These are phyloP conservation scores for Artemia sinica DNA, from an alignment of 2,888 invertebrate species.

Conservation along the genomic window DNA sequence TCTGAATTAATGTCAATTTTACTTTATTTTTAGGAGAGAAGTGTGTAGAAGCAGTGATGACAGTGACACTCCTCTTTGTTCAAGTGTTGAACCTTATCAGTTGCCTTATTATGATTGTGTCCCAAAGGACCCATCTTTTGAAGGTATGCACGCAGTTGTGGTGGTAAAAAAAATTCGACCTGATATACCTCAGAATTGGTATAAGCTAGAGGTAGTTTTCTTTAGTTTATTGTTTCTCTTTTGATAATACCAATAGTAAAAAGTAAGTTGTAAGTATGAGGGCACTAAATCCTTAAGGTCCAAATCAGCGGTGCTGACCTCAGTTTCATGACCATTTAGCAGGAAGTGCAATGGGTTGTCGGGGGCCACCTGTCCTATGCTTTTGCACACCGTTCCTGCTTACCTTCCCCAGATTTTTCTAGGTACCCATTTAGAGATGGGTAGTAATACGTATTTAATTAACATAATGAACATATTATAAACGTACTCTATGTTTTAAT, in stretches of 20 bases:
- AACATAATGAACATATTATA: neutral
- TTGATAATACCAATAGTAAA: neutral
- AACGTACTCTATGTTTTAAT: too few species aligned
- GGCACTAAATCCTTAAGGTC: too few species aligned
- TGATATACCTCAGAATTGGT: conserved; percentile 50
- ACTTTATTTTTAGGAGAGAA: neutral
- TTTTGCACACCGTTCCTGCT: too few species aligned
- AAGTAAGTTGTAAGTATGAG: neutral
- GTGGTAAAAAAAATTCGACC: conserved; percentile 55
- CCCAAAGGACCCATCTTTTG: conserved; percentile 64
- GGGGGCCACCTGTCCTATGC: too few species aligned
- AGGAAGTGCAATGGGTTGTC: too few species aligned
- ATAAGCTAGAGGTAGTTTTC: conserved; percentile 37
- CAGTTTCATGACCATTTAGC: neutral
- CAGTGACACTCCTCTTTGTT: conserved; percentile 2
- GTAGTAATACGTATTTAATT: neutral
- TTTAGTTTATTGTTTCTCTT: neutral
- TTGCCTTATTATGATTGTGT: conserved; percentile 69
- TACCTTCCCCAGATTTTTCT: too few species aligned
- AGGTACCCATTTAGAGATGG: too few species aligned
- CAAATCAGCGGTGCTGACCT: neutral
- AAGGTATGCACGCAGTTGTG: conserved; percentile 67
- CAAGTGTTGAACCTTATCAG: conserved; percentile 49
- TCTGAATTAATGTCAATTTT: neutral
- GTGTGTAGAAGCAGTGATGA: conserved; percentile 6